Conservation (phyloP, 2,113 vertebrate species). For the Empidonax traillii region DNA sequence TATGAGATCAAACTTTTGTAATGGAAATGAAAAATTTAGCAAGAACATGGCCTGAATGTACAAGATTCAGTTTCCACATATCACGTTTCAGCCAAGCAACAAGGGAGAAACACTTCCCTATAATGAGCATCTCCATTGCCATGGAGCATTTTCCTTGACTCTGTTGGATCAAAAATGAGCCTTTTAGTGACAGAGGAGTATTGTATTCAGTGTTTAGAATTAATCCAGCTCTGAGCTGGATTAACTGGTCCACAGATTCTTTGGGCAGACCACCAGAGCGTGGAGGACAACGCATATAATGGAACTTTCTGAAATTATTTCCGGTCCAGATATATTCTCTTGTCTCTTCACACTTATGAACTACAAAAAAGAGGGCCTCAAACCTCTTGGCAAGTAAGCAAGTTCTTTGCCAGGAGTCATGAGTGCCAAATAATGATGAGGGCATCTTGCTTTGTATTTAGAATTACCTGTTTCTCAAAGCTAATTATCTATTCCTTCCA, state of each 20-base stretch:
- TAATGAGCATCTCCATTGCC: background rate
- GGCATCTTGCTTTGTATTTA: background rate
- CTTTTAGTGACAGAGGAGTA: background rate
- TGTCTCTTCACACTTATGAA: background rate
- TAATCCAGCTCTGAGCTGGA: background rate
- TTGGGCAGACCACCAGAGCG: background rate
- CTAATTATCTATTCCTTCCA: background rate
- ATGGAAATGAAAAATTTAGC: background rate
- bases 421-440: background rate
- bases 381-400: background rate
- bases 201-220: conserved; percentile 33
- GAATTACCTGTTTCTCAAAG: background rate
- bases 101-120: background rate
- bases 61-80: background rate
- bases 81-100: background rate
- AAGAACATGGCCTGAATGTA: background rate
- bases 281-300: conserved; percentile 8
- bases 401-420: background rate
- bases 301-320: conserved; percentile 38
- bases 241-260: background rate
- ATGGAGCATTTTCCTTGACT: background rate
- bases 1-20: background rate
- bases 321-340: background rate
- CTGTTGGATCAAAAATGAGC: background rate
- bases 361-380: background rate